Percentiles rank a stretch among this genome's conserved stretches.
These are phyloP conservation scores for Leptinotarsa defecta DNA, from an alignment of 1,140 invertebrate species.

Conservation along the genomic window DNA sequence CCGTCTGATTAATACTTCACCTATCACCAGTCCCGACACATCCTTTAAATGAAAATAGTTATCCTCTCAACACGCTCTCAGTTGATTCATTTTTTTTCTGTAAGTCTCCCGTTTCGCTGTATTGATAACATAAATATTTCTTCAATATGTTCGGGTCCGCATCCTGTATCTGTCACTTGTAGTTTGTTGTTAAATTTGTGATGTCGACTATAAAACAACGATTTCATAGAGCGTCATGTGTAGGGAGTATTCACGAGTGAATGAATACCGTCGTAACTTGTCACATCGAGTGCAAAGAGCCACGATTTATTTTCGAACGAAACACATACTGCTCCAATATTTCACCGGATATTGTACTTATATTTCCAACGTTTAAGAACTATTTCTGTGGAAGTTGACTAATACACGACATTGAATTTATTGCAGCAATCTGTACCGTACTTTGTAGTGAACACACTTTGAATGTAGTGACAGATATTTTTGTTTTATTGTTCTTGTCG, in stretches of 20 bases:
- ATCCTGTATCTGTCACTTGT: conserved; percentile 2
- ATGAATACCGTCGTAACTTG: conserved; percentile 20
- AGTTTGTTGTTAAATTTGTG: conserved; percentile 1
- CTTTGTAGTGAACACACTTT: neutral
- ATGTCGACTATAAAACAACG: neutral
- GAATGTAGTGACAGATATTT: too few relatives aligned
- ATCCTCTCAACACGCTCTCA: neutral
- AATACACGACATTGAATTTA: neutral
- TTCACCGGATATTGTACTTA: conserved; percentile 15
- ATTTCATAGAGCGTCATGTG: conserved; percentile 2
- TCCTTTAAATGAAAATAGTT: neutral
- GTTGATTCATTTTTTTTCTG: neutral
- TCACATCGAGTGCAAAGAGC: conserved; percentile 17
- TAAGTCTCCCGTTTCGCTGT: too few relatives aligned
- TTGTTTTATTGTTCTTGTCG: too few relatives aligned
- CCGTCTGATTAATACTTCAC: too few relatives aligned
- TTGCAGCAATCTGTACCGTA: neutral
- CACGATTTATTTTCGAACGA: conserved; percentile 17
- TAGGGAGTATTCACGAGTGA: conserved; percentile 15
- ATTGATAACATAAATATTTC: neutral
- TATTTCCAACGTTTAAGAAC: conserved; percentile 1
- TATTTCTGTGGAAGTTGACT: conserved; percentile 3
- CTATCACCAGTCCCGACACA: too few relatives aligned
- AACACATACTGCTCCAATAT: conserved; percentile 11
- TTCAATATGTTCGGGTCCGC: neutral